Evolutionary conservation across 2,113 vertebrate genomes (phyloP).

Genomic region (Rynchops niger): DNA sequence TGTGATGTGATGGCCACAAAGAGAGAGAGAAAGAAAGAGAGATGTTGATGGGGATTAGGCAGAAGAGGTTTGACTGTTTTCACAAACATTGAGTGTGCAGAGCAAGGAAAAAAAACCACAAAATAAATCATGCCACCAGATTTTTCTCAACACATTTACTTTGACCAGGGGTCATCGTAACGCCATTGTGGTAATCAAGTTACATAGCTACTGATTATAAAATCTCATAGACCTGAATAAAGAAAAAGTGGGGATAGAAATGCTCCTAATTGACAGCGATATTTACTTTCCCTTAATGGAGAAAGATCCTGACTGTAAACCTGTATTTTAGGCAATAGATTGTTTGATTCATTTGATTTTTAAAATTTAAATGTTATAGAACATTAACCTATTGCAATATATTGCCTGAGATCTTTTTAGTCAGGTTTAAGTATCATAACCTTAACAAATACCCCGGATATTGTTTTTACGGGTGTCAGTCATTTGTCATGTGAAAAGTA

Average conservation of each 20-base stretch:
- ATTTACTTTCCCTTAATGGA: background rate
- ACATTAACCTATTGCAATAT: background rate
- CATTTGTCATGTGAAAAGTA: background rate
- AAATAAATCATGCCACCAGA: background rate
- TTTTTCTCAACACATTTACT: background rate
- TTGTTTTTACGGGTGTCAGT: background rate
- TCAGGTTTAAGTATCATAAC: constrained; percentile 6
- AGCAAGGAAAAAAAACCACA: background rate
- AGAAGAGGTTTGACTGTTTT: background rate
- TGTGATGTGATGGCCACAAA: background rate
- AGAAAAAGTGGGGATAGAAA: background rate
- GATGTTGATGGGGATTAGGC: background rate
- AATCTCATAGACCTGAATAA: background rate
- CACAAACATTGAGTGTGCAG: background rate
- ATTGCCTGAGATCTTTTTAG: background rate
- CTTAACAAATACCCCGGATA: background rate
- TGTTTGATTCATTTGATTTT: background rate
- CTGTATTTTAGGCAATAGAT: background rate
- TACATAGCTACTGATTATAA: background rate
- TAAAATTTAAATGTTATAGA: background rate
- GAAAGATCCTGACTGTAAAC: background rate
- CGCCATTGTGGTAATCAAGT: background rate
- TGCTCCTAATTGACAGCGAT: background rate
- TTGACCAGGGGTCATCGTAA: background rate
- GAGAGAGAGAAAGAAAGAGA: background rate